Evolutionary conservation across 2,797 vertebrate genomes (phyloP).

Genomic region (Pseudochaenichthys georgianus): DNA sequence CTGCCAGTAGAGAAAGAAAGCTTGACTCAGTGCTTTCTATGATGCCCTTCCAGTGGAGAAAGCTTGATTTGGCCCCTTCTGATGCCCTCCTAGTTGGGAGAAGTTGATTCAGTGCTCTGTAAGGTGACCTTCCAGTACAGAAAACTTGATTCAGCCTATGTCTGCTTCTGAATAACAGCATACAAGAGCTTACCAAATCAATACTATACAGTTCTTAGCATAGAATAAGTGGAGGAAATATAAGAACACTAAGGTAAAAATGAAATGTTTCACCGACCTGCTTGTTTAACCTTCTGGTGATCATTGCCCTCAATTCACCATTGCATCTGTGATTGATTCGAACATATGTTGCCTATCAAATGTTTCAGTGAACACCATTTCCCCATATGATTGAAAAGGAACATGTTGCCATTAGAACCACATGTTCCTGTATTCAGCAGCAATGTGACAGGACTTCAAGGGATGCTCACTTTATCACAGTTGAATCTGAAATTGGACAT

Average conservation of each 20-base stretch:
- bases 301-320: not conserved
- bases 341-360: slow-evolving; percentile 5
- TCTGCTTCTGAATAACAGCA: too few relatives aligned
- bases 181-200: slow-evolving; percentile 30
- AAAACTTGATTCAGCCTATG: too few relatives aligned
- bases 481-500: slow-evolving; percentile 57
- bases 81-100: too few relatives aligned
- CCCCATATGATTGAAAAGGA: not conserved
- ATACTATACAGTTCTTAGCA: slow-evolving; percentile 21
- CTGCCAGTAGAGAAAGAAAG: too few relatives aligned
- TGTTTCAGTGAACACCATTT: not conserved
- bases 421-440: slow-evolving; percentile 9
- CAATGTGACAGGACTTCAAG: slow-evolving; percentile 30
- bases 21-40: too few relatives aligned
- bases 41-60: too few relatives aligned
- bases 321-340: slow-evolving; percentile 6
- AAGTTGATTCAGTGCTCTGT: too few relatives aligned
- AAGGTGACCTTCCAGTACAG: too few relatives aligned
- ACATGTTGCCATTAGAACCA: slow-evolving; percentile 11
- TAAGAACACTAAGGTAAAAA: not conserved
- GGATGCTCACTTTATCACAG: slow-evolving; percentile 51
- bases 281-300: not conserved
- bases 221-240: slow-evolving; percentile 14
- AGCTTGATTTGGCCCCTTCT: too few relatives aligned
- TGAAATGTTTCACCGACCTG: not conserved